Evolutionary conservation across 92 coral and sea anemone species (phyloP).

Genomic region (Paramuricea clavata): DNA sequence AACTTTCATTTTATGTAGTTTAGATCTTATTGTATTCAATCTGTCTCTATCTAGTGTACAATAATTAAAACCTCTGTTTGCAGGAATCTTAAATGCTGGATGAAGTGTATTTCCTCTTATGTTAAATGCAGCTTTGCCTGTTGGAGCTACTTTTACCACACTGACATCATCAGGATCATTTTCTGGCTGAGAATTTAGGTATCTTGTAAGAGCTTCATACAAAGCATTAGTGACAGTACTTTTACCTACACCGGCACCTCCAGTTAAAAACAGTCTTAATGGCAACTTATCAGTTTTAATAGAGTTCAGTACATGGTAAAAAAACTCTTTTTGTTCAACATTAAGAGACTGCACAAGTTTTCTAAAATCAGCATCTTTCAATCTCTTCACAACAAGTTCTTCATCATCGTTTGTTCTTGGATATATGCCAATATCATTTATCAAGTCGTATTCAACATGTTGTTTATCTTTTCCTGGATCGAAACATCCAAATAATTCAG

Average conservation of each 20-base stretch:
- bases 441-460: slow-evolving; percentile 51
- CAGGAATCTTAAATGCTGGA: slow-evolving; percentile 56
- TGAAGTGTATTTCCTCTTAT: slow-evolving; percentile 56
- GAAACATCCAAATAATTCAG: slow-evolving; percentile 49
- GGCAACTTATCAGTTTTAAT: slow-evolving; percentile 44
- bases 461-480: slow-evolving; percentile 56
- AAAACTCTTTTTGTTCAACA: slow-evolving; percentile 51
- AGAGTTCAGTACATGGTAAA: slow-evolving; percentile 57
- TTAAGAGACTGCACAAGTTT: slow-evolving; percentile 7
- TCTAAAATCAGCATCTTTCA: slow-evolving; percentile 44
- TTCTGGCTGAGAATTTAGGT: slow-evolving; percentile 32
- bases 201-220: slow-evolving; percentile 63
- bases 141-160: slow-evolving; percentile 57
- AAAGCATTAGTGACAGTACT: slow-evolving; percentile 71
- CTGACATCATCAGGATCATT: slow-evolving; percentile 50
- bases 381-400: slow-evolving; percentile 49
- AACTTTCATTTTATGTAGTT: slow-evolving; percentile 49
- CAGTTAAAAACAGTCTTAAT: slow-evolving; percentile 48
- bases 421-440: slow-evolving; percentile 56
- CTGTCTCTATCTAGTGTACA: slow-evolving; percentile 51
- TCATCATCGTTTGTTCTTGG: slow-evolving; percentile 50
- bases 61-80: slow-evolving; percentile 15
- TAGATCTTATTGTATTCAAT: slow-evolving; percentile 62
- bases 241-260: slow-evolving; percentile 76
- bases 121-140: slow-evolving; percentile 30